Evolutionary conservation across 2,797 vertebrate genomes (phyloP), one percentile per base, ranked within the genome.

Genomic region (Cyprinella venusta): DNA sequence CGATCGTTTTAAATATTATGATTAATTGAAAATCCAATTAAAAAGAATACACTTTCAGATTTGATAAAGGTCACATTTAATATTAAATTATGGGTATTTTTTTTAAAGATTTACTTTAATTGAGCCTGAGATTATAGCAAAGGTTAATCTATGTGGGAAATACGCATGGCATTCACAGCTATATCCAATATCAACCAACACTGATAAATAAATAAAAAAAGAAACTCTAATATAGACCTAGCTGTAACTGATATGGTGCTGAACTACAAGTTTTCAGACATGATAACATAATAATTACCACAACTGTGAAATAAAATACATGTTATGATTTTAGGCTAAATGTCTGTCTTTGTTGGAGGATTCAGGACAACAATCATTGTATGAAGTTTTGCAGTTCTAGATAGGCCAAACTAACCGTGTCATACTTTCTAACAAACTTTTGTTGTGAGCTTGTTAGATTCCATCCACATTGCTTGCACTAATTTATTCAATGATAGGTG

Each of bases 401-500:
- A n/a, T n/a, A n/a, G 90, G 90, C 88, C 91, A 18, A 90, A 91
- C 90, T 87, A 92, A 91, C 85, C n/a, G n/a, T 87, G 88, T 93
- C 90, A 91, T 90, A 59, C 8, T 80, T 87, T 76, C 89, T 92
- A 94, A 94, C 92, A 86, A 92, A 92, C 91, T 88, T 91, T 93
- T 90, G 88, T 89, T 90, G 88, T 88, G 85, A 89, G 85, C 88
- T 88, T 76, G 88, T 84, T 87, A 87, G 91, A 92, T 92, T 93
- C 91, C 92, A 90, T 83, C 88, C 79, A 88, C 85, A 88, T 87
- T 90, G 89, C 89, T 84, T 70, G 87, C 84, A 85, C 90, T 92
- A 93, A 94, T 95, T 93, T 93, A 95, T 94, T 94, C 93, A 90
- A 91, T 92, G 85, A 90, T 87, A 67, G 88, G 83, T 42, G 26